These are phyloP conservation scores for Tetragonisca angustula DNA, from an alignment of 2,888 invertebrate genomes.

Conservation along the genomic window DNA sequence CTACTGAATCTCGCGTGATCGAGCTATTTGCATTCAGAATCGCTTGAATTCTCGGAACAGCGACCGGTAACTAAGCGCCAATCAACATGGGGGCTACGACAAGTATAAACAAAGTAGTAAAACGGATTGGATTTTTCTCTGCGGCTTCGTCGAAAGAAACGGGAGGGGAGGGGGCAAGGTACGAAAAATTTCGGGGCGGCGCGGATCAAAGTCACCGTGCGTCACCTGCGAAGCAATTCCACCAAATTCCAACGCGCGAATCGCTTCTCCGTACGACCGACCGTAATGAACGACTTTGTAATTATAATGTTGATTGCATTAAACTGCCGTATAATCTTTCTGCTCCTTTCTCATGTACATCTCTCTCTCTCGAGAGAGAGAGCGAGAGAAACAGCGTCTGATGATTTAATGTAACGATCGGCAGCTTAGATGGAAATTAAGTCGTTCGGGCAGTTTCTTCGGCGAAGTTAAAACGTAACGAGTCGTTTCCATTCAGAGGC, in stretches of 20 bases:
- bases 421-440: neutral
- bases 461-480: neutral
- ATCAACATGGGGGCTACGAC: neutral
- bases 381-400: no score
- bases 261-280: neutral
- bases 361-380: neutral
- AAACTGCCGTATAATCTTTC: neutral
- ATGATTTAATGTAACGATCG: neutral
- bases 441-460: neutral
- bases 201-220: slow-evolving; percentile 34
- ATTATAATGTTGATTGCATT: neutral
- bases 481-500: neutral
- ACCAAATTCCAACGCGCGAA: neutral
- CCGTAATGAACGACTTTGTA: slow-evolving; percentile 2
- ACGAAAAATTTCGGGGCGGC: neutral
- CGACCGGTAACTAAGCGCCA: slow-evolving; percentile 4
- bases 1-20: slow-evolving; percentile 5
- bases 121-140: neutral
- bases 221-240: neutral
- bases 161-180: no score
- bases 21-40: slow-evolving; percentile 50
- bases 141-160: no score
- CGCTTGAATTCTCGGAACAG: neutral
- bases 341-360: neutral
- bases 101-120: slow-evolving; percentile 34